Evolutionary conservation across 2,888 invertebrate genomes (phyloP), one percentile per base, ranked within the genome.

Genomic region (Helobdella robusta): DNA sequence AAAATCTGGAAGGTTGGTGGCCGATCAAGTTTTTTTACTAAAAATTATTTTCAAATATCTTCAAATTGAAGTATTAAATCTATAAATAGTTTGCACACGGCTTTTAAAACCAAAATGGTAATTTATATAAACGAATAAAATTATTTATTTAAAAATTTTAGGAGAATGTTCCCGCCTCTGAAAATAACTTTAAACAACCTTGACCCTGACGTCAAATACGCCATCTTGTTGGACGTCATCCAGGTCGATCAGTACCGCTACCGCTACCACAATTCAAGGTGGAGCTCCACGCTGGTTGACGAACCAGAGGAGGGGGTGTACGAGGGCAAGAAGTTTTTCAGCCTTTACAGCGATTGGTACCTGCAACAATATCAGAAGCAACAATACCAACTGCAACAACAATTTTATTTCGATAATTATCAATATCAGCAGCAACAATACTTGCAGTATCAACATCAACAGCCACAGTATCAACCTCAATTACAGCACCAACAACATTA

Each of bases 81-180:
- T n/a, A n/a, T n/a, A n/a, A n/a, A n/a, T n/a, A n/a, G n/a, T n/a
- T n/a, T n/a, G n/a, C n/a, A n/a, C n/a, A n/a, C n/a, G n/a, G n/a
- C n/a, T n/a, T n/a, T n/a, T n/a, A n/a, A n/a, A n/a, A n/a, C n/a
- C n/a, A n/a, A n/a, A n/a, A n/a, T n/a, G n/a, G n/a, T n/a, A n/a
- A n/a, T n/a, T n/a, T n/a, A n/a, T n/a, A n/a, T n/a, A n/a, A n/a
- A n/a, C n/a, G n/a, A n/a, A n/a, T 40, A 15, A 15, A 40, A 40
- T 40, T 15, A 15, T 48, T 48, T 8, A 48, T 1, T 48, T 15
- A 8, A 40, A 11, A 23, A 1, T 23, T 18, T 48, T 5, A 60
- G 60, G 25, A 40, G 60, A 20, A 60, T 60, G 60, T 60, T 60
- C 30, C 60, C 60, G 40, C 60, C 60, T 20, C 23, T 60, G 35